Evolutionary conservation across 1,140 invertebrate species (phyloP), one percentile per base, ranked within the genome.

Genomic region (Augochlora pura): DNA sequence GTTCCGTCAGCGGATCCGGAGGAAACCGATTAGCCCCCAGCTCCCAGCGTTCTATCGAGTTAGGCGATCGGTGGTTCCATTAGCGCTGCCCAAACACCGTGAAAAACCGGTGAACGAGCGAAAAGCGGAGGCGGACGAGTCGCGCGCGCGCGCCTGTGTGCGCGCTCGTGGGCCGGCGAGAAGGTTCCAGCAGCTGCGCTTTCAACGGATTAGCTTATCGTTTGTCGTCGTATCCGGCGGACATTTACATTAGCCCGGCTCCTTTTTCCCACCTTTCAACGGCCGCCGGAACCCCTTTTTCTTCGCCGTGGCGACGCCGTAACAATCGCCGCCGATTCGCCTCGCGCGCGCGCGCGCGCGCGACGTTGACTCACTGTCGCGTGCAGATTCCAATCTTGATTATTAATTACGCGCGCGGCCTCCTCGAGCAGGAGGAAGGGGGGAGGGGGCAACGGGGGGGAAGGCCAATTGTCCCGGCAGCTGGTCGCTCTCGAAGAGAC

Each of bases 121-220:
- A 49, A 39, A 27, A 52, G 38, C 32, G 68, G 64, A 16, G 54
- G 60, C 23, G 62, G 12, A 25, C 21, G 1, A 38, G 18, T 21
- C 16, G 49, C 16, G 6, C 12, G 42, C 12, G 10, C 9, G 42
- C 16, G n/a, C n/a, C n/a, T n/a, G n/a, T n/a, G n/a, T 46, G 42
- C 12, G 10, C 9, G 42, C 16, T 52, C 42, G 42, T 46, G 8
- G 42, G 9, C 0, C 42, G 42, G 23, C 2, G 27, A 27, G n/a
- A n/a, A n/a, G 62, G 77, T 72, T 52, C 46, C 72, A 80, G 73
- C 78, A 76, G 78, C 57, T 32, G 27, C 65, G 27, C 65, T 64
- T 52, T 64, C 6, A 69, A 76, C 68, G 78, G 73, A 80, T 80
- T 68, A 67, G 65, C 72, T 76, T 80, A 76, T 76, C 72, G 72